phyloP scores from a whole-genome alignment of 2,888 invertebrate species.

The Pristionchus japonicus region DNA sequence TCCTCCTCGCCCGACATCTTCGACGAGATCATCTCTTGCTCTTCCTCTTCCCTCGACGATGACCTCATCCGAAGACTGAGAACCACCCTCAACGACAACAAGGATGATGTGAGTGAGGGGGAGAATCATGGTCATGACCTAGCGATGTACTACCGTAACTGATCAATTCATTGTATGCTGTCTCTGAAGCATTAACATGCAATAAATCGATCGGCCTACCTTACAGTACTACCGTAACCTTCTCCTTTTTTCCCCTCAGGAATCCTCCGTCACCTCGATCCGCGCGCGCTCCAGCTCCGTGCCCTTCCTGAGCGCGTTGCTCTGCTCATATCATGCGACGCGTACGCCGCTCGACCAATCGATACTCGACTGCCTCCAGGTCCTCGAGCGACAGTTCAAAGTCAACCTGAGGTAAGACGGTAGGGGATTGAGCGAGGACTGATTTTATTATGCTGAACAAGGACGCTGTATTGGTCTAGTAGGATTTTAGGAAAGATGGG shows the following conservation, averaged over 20 bases:
- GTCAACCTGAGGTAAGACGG: slow-evolving; percentile 46
- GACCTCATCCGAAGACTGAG: not conserved
- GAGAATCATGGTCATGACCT: not conserved
- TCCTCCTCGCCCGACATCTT: slow-evolving; percentile 31
- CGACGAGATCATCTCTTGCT: not conserved
- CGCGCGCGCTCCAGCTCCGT: not conserved
- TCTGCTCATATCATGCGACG: slow-evolving; percentile 23
- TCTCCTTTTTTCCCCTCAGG: slow-evolving; percentile 10
- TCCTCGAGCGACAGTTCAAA: slow-evolving; percentile 11
- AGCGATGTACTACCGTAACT: too few relatives aligned
- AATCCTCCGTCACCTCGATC: not conserved
- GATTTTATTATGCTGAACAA: not conserved
- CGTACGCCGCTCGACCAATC: not conserved
- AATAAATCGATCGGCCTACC: too few relatives aligned
- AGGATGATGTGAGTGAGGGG: slow-evolving; percentile 34
- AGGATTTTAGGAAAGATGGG: too few relatives aligned
- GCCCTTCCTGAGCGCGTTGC: slow-evolving; percentile 31
- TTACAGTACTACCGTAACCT: not conserved
- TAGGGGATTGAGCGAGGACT: not conserved
- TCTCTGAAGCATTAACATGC: too few relatives aligned
- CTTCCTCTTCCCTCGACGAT: not conserved
- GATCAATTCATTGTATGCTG: too few relatives aligned
- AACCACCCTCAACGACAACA: not conserved
- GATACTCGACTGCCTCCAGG: slow-evolving; percentile 18
- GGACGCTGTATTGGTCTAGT: too few relatives aligned